Evolutionary conservation across 2,888 invertebrate species (phyloP).

Genomic region (Cancer borealis): DNA sequence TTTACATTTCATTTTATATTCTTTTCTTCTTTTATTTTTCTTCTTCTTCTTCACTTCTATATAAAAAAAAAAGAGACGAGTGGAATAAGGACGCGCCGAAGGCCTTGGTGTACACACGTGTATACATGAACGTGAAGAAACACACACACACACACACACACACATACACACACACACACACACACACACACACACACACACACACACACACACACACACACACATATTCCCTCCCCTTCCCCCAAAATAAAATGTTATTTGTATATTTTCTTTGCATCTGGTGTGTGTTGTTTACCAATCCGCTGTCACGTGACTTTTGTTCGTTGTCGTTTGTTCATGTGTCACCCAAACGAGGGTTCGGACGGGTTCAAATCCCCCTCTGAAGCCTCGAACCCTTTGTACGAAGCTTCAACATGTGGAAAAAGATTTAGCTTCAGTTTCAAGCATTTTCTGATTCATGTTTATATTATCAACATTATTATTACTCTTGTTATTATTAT

Average conservation of each 20-base stretch:
- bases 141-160: slow-evolving; percentile 20
- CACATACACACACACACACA: slow-evolving; percentile 12
- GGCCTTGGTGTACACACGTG: not conserved
- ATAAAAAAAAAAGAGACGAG: too few species aligned
- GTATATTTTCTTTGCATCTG: not conserved
- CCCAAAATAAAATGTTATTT: not conserved
- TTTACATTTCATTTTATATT: not conserved
- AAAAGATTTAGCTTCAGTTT: not conserved
- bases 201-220: slow-evolving; percentile 20
- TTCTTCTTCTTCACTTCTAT: not conserved
- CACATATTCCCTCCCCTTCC: not conserved
- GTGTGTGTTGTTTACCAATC: not conserved
- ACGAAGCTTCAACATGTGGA: not conserved
- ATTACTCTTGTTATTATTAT: not conserved
- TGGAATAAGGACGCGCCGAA: too few species aligned
- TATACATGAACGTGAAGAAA: not conserved
- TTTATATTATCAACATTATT: not conserved
- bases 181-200: slow-evolving; percentile 20
- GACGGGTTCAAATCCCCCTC: not conserved
- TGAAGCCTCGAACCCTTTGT: not conserved
- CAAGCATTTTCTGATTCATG: not conserved
- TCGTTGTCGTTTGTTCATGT: not conserved
- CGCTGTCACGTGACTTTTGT: not conserved
- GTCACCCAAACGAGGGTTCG: not conserved
- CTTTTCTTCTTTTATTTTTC: not conserved